Percentiles rank a stretch among this genome's conserved stretches.
phyloP scores from a whole-genome alignment of 2,797 vertebrate species.

The Tapirus indicus region DNA sequence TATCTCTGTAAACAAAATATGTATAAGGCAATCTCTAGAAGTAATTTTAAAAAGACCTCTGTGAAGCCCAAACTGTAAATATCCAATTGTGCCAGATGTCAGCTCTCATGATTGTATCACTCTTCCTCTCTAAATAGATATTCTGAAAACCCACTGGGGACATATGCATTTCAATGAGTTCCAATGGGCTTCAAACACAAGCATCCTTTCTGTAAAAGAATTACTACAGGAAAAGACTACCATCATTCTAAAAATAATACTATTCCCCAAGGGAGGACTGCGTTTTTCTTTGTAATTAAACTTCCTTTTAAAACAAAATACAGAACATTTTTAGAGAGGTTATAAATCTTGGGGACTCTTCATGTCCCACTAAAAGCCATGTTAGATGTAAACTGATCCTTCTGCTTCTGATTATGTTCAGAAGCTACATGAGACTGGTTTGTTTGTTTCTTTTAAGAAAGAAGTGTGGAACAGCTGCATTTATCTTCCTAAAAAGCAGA shows the following conservation, averaged over 20 bases:
- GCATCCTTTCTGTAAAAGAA: constrained; percentile 69
- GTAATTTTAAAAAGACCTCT: constrained; percentile 69
- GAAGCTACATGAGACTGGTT: background rate
- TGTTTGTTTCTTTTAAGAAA: constrained; percentile 37
- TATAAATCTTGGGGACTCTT: constrained; percentile 61
- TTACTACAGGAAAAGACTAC: constrained; percentile 71
- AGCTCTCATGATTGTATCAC: constrained; percentile 72
- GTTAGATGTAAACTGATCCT: constrained; percentile 21
- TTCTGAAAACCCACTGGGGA: constrained; percentile 68
- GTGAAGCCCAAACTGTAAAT: constrained; percentile 75
- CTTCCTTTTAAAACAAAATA: constrained; percentile 81
- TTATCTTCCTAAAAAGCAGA: background rate
- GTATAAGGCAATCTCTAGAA: constrained; percentile 18
- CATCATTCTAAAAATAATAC: constrained; percentile 72
- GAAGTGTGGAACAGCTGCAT: background rate
- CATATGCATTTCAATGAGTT: constrained; percentile 66
- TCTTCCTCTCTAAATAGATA: constrained; percentile 76
- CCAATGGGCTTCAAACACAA: constrained; percentile 55
- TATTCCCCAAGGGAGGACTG: constrained; percentile 63
- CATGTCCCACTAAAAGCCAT: constrained; percentile 41
- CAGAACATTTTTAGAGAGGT: constrained; percentile 64
- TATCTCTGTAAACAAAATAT: constrained; percentile 36
- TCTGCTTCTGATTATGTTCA: constrained; percentile 6
- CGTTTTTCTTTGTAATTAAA: constrained; percentile 84
- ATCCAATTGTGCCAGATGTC: constrained; percentile 75